These are phyloP conservation scores for Malacoraja senta DNA, from an alignment of 2,797 vertebrate species.

Conservation along the genomic window DNA sequence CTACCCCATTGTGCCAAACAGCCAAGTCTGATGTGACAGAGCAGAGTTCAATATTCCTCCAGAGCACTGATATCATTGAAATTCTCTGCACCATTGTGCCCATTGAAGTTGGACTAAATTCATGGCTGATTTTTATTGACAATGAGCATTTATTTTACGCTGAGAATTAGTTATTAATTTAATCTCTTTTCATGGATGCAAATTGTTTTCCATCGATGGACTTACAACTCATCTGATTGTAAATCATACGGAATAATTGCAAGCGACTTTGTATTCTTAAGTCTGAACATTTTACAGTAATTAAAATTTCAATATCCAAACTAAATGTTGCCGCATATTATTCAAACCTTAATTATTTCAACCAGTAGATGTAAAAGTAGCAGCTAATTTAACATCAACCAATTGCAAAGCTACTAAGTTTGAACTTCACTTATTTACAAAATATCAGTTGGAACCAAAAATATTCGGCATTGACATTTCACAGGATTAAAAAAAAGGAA, in stretches of 20 bases:
- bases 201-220: not conserved
- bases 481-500: not conserved
- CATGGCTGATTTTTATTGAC: not conserved
- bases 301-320: not conserved
- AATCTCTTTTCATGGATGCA: no score
- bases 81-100: not conserved
- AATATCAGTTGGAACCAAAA: not conserved
- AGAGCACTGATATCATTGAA: not conserved
- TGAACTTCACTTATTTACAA: not conserved
- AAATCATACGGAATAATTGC: not conserved
- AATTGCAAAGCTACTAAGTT: not conserved
- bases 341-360: not conserved
- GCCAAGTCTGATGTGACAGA: no score
- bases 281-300: no score
- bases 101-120: not conserved
- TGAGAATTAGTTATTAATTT: not conserved
- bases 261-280: not conserved
- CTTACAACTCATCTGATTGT: not conserved
- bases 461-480: not conserved
- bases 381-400: not conserved
- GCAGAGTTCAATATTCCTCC: not conserved
- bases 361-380: not conserved
- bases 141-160: not conserved
- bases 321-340: not conserved
- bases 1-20: no score